Base-by-base conservation (phyloP, 2,113 vertebrate genomes). In the Rhadina sibilatrix region DNA sequence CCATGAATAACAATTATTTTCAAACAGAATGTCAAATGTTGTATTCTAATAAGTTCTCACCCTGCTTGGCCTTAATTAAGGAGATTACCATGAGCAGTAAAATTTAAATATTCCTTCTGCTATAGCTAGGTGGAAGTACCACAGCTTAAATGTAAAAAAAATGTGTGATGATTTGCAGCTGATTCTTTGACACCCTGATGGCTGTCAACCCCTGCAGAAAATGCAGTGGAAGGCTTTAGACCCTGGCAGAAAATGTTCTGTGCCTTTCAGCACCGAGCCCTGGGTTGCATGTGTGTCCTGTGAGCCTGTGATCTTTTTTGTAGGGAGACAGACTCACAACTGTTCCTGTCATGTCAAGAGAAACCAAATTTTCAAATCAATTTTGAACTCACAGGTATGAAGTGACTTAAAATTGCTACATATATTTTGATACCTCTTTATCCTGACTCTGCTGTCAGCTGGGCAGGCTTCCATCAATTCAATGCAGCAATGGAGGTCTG, bases 261-360 rank as follows among this genome's bases (percentile, higher is more conserved):
- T 0, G 5, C 5, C 47, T 79, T 74, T 65, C 37, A 53, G 27
- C 40, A 28, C 3, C 20, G 14, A 83, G 10, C 24, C 25, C 38
- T 38, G n/a, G 7, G 7, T 10, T 59, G 8, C 21, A 20, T 5
- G 3, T 24, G 14, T 15, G 46, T 24, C 21, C 50, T 84, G 23
- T 1, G 0, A 18, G 5, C 10, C 42, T 47, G 40, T 66, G n/a
- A 49, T 7, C 22, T 50, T 9, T 9, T 38, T 7, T 37, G 17
- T 7, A 54, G 25, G 8, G 9, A 60, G 12, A 14, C 9, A 79
- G 20, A 44, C 4, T 33, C 13, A 38, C 2, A 2, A 5, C 3
- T 84, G 8, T n/a, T 63, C n/a, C 12, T 49, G 6, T 53, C 2
- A 0, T 44, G 9, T 38, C 56, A 81, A 60, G 31, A 78, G 21